Evolutionary conservation across 2,888 invertebrate species (phyloP), one percentile per base, ranked within the genome.

Genomic region (Dione juno): DNA sequence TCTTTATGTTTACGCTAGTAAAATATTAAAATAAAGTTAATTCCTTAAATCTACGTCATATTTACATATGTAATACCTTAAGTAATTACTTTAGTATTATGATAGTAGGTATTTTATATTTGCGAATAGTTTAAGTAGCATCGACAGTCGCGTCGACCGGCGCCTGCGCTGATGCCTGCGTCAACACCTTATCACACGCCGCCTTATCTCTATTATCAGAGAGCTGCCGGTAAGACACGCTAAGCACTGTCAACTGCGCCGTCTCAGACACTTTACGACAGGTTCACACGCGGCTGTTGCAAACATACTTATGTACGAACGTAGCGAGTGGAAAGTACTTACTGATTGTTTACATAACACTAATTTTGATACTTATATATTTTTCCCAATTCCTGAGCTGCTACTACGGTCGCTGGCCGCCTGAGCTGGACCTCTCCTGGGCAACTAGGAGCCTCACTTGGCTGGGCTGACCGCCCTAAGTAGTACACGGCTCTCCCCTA

Each of bases 131-230:
- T 16, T 45, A 59, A 73, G 73, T 50, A 57, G 35, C 35, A 52
- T 52, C 59, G 52, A 67, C 58, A 59, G 65, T 58, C 66, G 63
- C 14, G 9, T 37, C 43, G 50, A 19, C 16, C 76, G 81, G 84
- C 78, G 78, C 74, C 65, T 76, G 21, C 66, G 48, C 81, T 77
- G 69, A 72, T 69, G 64, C 59, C 43, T 59, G 72, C n/a, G 57
- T 57, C 57, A 57, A 57, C 57, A 37, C 37, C 35, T 19, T 50
- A 50, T 50, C 50, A 19, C 19, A 1, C 54, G 16, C 71, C 77
- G 70, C 73, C 74, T 80, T 82, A 82, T 85, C 81, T 70, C 19
- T 77, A 70, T 75, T 76, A 50, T 50, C 72, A 72, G 68, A 63
- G 63, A 63, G n/a, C 14, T 45, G 13, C 16, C 8, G 35, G 11